These are phyloP conservation scores for Malurus alboscapulatus DNA, from an alignment of 2,113 vertebrate species.

Conservation along the genomic window DNA sequence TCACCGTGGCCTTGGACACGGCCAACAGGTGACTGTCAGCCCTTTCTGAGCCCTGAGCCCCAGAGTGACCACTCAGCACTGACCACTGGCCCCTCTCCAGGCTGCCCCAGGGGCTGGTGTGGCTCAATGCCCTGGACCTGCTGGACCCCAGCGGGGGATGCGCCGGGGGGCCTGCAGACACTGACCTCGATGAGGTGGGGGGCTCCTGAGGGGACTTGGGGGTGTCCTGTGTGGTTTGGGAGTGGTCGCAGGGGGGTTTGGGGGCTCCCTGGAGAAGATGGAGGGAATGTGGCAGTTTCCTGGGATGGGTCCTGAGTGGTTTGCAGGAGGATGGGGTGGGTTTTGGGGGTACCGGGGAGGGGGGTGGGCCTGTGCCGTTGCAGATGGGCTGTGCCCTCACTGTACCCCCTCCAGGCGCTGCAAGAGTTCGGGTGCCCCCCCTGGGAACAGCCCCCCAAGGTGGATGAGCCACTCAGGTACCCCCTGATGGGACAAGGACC, in stretches of 20 bases:
- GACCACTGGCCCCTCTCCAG: neutral
- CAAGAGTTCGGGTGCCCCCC: neutral
- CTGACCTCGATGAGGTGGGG: neutral
- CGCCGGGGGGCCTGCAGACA: fast-evolving
- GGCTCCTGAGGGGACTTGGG: neutral
- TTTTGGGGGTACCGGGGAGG: neutral
- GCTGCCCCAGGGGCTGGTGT: neutral
- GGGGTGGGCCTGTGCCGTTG: neutral
- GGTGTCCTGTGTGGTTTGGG: neutral
- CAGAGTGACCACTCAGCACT: fast-evolving
- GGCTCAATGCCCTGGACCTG: neutral
- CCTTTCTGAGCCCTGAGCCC: neutral
- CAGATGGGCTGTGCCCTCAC: neutral
- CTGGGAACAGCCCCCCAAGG: neutral
- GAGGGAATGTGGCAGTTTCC: neutral
- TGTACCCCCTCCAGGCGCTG: neutral
- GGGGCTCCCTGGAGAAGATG: neutral
- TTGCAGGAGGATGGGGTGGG: neutral
- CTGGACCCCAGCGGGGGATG: neutral
- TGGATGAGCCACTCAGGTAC: neutral
- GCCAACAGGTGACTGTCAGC: neutral
- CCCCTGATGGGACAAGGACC: neutral
- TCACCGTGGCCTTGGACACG: neutral
- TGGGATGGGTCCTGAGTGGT: too few species aligned
- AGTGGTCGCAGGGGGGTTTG: fast-evolving